Evolutionary conservation across 2,888 invertebrate genomes (phyloP), one percentile per base, ranked within the genome.

Genomic region (Calephelis perditalis): DNA sequence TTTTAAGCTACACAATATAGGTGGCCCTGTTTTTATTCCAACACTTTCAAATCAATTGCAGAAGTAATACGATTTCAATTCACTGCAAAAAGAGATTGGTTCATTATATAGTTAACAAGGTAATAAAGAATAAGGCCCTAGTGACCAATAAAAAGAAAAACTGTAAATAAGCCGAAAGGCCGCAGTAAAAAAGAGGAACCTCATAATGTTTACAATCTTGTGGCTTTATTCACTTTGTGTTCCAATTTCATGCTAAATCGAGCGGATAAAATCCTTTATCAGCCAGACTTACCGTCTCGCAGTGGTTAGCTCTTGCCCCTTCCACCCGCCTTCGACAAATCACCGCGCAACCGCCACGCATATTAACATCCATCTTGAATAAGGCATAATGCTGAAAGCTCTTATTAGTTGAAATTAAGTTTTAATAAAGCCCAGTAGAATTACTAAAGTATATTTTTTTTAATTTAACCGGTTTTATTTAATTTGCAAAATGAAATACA

Each of bases 191-290:
- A 89, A 87, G 82, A 74, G 84, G 83, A 81, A 84, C 82, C 84
- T 86, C 84, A 79, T 88, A 87, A 89, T 90, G 89, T 88, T 90
- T 88, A 90, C 89, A 87, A 87, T 89, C 88, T 86, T 86, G 89
- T 88, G 86, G 87, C 87, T 89, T 89, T 89, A 90, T 89, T 88
- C 90, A 89, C 90, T 88, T 89, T 90, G 90, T 89, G 83, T 88
- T 88, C 86, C 89, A 90, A 90, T 90, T 90, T 90, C 89, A 89
- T 89, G 90, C 87, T 90, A 90, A 90, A 90, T 89, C 86, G 85
- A 86, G 85, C 85, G 87, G 84, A 85, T 86, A 82, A 88, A 88
- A 90, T 86, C 81, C 81, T 88, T 87, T 87, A 88, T 87, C 87
- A 84, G 76, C 83, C 84, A 89, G 88, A 87, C 88, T 83, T 71